Base-by-base conservation (phyloP, 2,797 vertebrate species). In the Trachurus trachurus region DNA sequence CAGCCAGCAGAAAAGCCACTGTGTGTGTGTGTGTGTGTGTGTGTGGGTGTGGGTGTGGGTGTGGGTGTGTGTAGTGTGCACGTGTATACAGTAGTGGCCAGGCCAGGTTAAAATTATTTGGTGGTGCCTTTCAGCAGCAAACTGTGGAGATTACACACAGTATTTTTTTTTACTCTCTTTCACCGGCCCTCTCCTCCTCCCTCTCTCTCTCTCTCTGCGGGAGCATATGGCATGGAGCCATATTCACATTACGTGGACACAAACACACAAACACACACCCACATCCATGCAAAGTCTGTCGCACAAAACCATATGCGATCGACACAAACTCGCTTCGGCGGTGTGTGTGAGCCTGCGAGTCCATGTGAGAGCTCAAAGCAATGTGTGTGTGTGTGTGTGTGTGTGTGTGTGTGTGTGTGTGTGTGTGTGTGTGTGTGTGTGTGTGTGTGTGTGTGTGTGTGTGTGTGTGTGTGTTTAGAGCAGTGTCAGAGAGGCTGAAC, bases 1-100 rank as follows among this genome's bases (percentile, higher is more conserved):
- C 84, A 91, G 93, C 92, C 93, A 94, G 95, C 92, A 92, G 92
- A 94, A 91, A 94, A 93, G 66, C 87, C 85, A 90, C 90, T 90
- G 74, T 83, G 39, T 74, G 59, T 76, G 76, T 81, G 29, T 79
- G 71, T 75, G 72, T 75, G 65, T 62, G 64, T 70, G 65, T 83
- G 53, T 70, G 61, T 61, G 80, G 57, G 72, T 62, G 60, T 60
- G 64, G n/a, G n/a, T n/a, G n/a, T n/a, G n/a, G n/a, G n/a, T n/a
- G n/a, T 66, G 56, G 34, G 49, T 57, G 40, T 68, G 62, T 59
- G 76, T n/a, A 26, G 26, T 71, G 61, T 81, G 85, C 37, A 29
- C 60, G 5, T 89, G 88, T 90, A 73, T 81, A 85, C 87, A 85
- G 70, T 87, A 74, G 84, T 66, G 83, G 91, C 60, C 83, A 87